These are phyloP conservation scores for Hesperophylax magnus DNA, from an alignment of 1,140 invertebrate species.

Conservation along the genomic window DNA sequence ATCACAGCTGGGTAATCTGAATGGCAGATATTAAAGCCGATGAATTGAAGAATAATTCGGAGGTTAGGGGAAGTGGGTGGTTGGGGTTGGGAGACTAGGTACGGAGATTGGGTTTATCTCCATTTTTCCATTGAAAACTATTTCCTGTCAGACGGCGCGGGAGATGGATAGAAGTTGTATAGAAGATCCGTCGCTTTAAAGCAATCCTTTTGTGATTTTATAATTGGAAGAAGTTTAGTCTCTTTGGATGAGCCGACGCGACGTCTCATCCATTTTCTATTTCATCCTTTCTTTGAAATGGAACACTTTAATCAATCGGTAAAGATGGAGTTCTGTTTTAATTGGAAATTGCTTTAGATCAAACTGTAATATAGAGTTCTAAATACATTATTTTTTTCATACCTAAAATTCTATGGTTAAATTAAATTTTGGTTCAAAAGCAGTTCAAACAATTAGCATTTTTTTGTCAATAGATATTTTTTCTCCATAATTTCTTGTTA, in stretches of 20 bases:
- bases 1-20: background rate
- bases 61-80: too few species aligned
- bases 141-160: slow-evolving; percentile 39
- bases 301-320: background rate
- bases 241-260: background rate
- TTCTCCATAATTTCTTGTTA: too few species aligned
- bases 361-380: background rate
- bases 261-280: too few species aligned
- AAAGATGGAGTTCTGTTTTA: background rate
- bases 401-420: too few species aligned
- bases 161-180: slow-evolving; percentile 28
- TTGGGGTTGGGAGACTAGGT: background rate
- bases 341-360: background rate
- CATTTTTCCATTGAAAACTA: slow-evolving; percentile 44
- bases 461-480: too few species aligned
- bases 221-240: slow-evolving; percentile 45
- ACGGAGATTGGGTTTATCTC: slow-evolving; percentile 37
- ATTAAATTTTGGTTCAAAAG: too few species aligned
- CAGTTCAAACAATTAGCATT: too few species aligned
- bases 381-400: too few species aligned
- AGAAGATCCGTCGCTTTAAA: slow-evolving; percentile 43
- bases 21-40: background rate
- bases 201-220: slow-evolving; percentile 48
- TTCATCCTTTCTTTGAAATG: background rate
- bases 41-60: slow-evolving; percentile 9